Evolutionary conservation across 2,797 vertebrate species (phyloP), one percentile per base, ranked within the genome.

Genomic region (Hemibagrus guttatus): DNA sequence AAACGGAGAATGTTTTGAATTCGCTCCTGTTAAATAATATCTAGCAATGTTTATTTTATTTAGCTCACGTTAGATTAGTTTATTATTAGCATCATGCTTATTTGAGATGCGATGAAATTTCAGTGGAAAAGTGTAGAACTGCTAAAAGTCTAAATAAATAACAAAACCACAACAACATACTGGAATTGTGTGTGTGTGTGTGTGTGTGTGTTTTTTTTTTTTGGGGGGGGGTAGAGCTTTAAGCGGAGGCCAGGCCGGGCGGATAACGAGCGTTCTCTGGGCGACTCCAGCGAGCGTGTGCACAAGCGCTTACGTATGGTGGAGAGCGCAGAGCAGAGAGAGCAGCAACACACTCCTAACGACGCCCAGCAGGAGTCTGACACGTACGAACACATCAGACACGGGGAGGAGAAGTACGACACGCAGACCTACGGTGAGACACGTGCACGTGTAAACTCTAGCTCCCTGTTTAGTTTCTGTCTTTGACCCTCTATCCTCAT

Each of bases 181-280:
- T 49, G 46, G 6, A 49, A 49, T 8, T 49, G 26, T 76, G 46
- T n/a, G 72, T 52, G 71, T n/a, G 31, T 35, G 23, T n/a, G 11
- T 64, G 12, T 79, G 46, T 23, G 49, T 82, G n/a, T 80, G 39
- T 79, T n/a, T n/a, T n/a, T n/a, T n/a, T n/a, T n/a, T n/a, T n/a
- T n/a, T n/a, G n/a, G n/a, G n/a, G n/a, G n/a, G n/a, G n/a, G n/a
- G 75, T 69, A 96, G 98, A 98, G 97, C 93, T 97, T 97, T 90
- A 99, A 99, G 92, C 96, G 98, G 87, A 99, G 98, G 91, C 98
- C 98, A 0, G 98, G 98, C 0, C 96, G 93, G 49, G 96, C 97
- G 0, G 96, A 99, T 92, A 97, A 97, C 0, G 96, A 99, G 83
- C 97, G 97, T 2, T 95, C 96, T 0, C 91, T 95, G 4, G 98